These are phyloP conservation scores for Bembecia ichneumoniformis DNA, from an alignment of 2,888 invertebrate species.

Conservation along the genomic window DNA sequence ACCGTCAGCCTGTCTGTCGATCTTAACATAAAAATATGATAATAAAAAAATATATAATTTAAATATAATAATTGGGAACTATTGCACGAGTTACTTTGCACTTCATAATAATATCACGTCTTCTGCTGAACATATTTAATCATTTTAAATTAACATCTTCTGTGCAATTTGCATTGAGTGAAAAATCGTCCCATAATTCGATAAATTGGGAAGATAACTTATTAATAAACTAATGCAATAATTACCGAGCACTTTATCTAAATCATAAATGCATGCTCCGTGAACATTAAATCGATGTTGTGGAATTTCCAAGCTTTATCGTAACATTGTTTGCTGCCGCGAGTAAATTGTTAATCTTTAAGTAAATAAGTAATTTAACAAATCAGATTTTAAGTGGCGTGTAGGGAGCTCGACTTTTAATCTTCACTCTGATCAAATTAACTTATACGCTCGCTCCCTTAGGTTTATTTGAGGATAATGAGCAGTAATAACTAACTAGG, in stretches of 20 bases:
- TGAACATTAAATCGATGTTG: constrained; percentile 13
- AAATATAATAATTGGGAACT: too few relatives aligned
- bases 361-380: constrained; percentile 54
- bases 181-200: background rate
- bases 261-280: constrained; percentile 7
- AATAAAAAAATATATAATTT: too few relatives aligned
- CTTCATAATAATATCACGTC: too few relatives aligned
- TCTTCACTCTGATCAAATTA: constrained; percentile 53
- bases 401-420: constrained; percentile 26
- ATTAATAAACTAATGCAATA: background rate
- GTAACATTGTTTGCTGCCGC: background rate
- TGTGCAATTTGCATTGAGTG: background rate
- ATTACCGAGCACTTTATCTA: constrained; percentile 1
- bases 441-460: constrained; percentile 34
- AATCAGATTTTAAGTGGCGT: constrained; percentile 48
- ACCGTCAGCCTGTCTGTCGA: too few relatives aligned
- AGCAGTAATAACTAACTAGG: constrained; percentile 41
- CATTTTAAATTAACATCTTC: too few relatives aligned
- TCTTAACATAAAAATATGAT: too few relatives aligned
- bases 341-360: constrained; percentile 27
- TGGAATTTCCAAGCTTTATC: background rate
- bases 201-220: background rate
- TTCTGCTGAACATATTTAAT: too few relatives aligned
- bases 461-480: constrained; percentile 50
- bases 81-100: too few relatives aligned